These are phyloP conservation scores for Drosophila eugracilis DNA, from an alignment of 1,140 invertebrate genomes.

Conservation along the genomic window DNA sequence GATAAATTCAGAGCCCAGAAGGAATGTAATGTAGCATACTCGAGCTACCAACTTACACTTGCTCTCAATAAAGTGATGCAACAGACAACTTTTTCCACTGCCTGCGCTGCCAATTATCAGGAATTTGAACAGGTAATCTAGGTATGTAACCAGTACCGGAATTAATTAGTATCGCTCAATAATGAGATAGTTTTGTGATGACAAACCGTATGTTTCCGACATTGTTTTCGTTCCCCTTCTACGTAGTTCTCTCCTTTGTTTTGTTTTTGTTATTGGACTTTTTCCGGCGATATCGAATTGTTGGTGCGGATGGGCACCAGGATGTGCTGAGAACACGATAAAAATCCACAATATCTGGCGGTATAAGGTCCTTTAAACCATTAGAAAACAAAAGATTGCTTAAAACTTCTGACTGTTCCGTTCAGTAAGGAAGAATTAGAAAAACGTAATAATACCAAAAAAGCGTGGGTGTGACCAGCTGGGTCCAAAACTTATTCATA, in stretches of 20 bases:
- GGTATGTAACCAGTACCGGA: constrained; percentile 4
- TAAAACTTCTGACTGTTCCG: constrained; percentile 8
- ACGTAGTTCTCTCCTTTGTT: constrained; percentile 53
- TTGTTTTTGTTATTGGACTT: not conserved
- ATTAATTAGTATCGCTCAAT: constrained; percentile 35
- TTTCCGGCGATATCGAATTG: not conserved
- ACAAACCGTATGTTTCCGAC: constrained; percentile 84
- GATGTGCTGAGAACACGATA: not conserved
- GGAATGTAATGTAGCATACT: not conserved
- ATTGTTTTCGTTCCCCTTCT: constrained; percentile 66
- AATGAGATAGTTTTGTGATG: constrained; percentile 20
- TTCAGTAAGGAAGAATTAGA: constrained; percentile 10
- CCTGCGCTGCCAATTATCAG: constrained; percentile 93
- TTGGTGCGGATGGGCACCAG: constrained; percentile 20
- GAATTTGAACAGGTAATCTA: constrained; percentile 94
- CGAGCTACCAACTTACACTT: constrained; percentile 89
- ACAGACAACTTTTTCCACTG: constrained; percentile 94
- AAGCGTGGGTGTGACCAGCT: constrained; percentile 13
- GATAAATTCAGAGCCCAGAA: not conserved
- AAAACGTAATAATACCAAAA: constrained; percentile 19
- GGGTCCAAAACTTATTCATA: constrained; percentile 3
- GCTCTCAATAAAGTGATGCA: constrained; percentile 96
- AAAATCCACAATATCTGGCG: not conserved
- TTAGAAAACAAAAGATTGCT: constrained; percentile 26
- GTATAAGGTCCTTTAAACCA: constrained; percentile 13